Conservation (phyloP, 2,797 vertebrate species). For the Echiichthys vipera region DNA sequence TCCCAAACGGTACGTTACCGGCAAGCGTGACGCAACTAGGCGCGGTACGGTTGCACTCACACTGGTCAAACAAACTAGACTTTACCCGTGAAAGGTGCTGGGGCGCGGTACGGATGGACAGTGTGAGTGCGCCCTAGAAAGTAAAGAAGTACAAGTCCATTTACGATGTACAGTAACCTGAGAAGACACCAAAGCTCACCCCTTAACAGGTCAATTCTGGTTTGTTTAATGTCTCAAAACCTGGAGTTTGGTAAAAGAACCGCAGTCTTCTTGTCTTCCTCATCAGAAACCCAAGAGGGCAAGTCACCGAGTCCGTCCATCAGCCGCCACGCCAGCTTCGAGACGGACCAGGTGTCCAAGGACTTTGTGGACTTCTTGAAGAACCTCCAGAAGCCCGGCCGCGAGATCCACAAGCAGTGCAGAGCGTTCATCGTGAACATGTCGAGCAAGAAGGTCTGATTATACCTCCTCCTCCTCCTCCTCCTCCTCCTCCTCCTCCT, state of each 20-base stretch:
- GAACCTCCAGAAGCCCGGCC: conserved; percentile 90
- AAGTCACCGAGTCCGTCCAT: conserved; percentile 93
- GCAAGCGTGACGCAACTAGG: too few species aligned
- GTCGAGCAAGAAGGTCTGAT: conserved; percentile 91
- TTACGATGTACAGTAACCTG: too few species aligned
- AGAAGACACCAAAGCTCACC: too few species aligned
- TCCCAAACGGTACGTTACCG: too few species aligned
- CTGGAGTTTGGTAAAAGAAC: neutral
- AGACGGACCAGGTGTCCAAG: conserved; percentile 92
- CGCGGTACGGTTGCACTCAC: too few species aligned
- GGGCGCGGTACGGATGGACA: too few species aligned
- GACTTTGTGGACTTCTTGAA: conserved; percentile 97
- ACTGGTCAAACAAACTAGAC: too few species aligned
- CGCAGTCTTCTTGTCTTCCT: neutral
- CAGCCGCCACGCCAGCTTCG: conserved; percentile 91
- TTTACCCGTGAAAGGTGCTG: too few species aligned
- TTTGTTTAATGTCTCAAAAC: neutral
- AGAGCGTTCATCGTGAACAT: conserved; percentile 90
- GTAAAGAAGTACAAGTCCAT: too few species aligned
- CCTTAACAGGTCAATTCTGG: neutral
- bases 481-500: too few species aligned
- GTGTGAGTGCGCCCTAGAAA: too few species aligned
- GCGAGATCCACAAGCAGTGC: conserved; percentile 95
- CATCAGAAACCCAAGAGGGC: conserved; percentile 89
- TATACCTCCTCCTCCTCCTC: too few species aligned